Evolutionary conservation across 2,113 vertebrate genomes (phyloP).

Genomic region (Rutilus rutilus): DNA sequence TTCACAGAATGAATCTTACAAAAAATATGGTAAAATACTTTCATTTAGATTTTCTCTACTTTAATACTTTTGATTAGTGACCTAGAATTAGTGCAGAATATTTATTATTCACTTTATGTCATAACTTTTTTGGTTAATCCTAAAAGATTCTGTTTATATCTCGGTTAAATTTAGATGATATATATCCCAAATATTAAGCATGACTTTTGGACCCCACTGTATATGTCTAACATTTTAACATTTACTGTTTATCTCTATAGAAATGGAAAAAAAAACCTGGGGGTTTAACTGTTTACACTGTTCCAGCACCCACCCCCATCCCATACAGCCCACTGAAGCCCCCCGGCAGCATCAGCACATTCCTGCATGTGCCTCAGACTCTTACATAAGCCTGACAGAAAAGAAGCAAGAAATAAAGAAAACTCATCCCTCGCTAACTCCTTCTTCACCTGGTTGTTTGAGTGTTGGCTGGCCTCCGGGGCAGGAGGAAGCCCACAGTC

Average conservation of each 20-base stretch:
- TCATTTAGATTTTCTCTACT: not conserved
- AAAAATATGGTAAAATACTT: not conserved
- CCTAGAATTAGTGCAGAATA: not conserved
- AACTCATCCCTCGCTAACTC: slow-evolving; percentile 21
- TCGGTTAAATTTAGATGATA: not conserved
- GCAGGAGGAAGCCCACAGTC: slow-evolving; percentile 63
- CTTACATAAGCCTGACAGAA: slow-evolving; percentile 67
- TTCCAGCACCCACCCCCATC: slow-evolving; percentile 25
- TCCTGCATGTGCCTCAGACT: slow-evolving; percentile 52
- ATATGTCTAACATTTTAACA: not conserved
- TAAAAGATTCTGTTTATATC: not conserved
- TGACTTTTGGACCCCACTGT: not conserved
- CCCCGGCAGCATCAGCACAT: slow-evolving; percentile 61
- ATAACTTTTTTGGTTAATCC: not conserved
- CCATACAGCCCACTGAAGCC: slow-evolving; percentile 62
- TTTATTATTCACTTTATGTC: not conserved
- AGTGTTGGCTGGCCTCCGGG: slow-evolving; percentile 65
- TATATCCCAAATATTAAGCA: not conserved
- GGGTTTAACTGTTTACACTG: not conserved
- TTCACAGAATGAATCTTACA: not conserved
- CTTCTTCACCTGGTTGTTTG: slow-evolving; percentile 66
- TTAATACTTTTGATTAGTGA: not conserved
- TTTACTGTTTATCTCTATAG: not conserved
- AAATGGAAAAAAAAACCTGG: not conserved
- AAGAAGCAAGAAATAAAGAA: slow-evolving; percentile 6